Evolutionary conservation across 2,888 invertebrate species (phyloP).

Genomic region (Hirtodrosophila trivittata): DNA sequence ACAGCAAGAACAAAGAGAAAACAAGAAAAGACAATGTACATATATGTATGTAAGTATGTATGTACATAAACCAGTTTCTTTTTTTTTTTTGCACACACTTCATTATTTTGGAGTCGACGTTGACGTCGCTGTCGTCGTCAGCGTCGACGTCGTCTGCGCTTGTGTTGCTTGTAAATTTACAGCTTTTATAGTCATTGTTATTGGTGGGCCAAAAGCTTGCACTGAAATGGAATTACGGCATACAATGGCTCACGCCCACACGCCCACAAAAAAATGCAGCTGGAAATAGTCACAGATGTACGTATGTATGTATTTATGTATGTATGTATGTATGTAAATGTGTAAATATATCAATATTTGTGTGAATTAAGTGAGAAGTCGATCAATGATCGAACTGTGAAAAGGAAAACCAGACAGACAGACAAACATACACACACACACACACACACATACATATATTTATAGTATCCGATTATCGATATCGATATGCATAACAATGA

Average conservation of each 20-base stretch:
- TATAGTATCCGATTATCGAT: slow-evolving; percentile 9
- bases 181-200: slow-evolving; percentile 39
- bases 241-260: slow-evolving; percentile 41
- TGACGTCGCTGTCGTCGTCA: slow-evolving; percentile 6
- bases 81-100: slow-evolving; percentile 70
- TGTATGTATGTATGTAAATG: slow-evolving; percentile 2
- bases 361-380: too few species aligned
- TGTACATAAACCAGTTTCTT: slow-evolving; percentile 60
- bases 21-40: slow-evolving; percentile 70
- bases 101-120: slow-evolving; percentile 63
- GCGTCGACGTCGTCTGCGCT: slow-evolving; percentile 26
- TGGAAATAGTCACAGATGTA: slow-evolving; percentile 29
- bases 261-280: slow-evolving; percentile 37
- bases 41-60: slow-evolving; percentile 14
- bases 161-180: slow-evolving; percentile 63
- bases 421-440: slow-evolving; percentile 1
- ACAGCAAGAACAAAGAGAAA: slow-evolving; percentile 76
- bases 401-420: slow-evolving; percentile 57
- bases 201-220: slow-evolving; percentile 16
- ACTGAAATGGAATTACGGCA: slow-evolving; percentile 26
- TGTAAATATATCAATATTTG: too few species aligned
- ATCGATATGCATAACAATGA: slow-evolving; percentile 52
- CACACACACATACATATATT: slow-evolving; percentile 6
- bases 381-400: slow-evolving; percentile 39
- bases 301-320: slow-evolving; percentile 1